These are phyloP conservation scores for Argyra leucocephala DNA, from an alignment of 2,888 invertebrate species.

Conservation along the genomic window DNA sequence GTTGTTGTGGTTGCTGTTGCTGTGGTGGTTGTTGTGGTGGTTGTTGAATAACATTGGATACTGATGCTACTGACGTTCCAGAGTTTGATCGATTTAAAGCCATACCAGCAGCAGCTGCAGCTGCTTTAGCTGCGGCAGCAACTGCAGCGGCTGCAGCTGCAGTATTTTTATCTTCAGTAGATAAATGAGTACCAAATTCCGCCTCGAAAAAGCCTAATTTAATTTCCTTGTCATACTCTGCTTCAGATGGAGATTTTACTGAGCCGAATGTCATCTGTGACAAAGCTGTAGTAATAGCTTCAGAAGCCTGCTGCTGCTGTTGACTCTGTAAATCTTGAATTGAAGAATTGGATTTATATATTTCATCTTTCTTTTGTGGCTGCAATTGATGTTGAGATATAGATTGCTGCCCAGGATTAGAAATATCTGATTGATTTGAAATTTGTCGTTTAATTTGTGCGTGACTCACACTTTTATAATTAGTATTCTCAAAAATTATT, in stretches of 20 bases:
- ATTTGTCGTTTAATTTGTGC: constrained; percentile 45
- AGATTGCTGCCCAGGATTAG: constrained; percentile 19
- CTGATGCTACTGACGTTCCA: constrained; percentile 13
- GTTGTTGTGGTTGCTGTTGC: constrained; percentile 17
- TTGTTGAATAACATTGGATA: constrained; percentile 18
- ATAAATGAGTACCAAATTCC: constrained; percentile 59
- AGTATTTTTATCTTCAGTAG: constrained; percentile 39
- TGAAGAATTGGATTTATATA: constrained; percentile 22
- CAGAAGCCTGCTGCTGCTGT: constrained; percentile 32
- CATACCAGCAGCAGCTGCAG: constrained; percentile 30
- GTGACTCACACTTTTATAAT: constrained; percentile 66
- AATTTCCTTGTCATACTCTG: constrained; percentile 75
- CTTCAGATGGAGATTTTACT: constrained; percentile 31
- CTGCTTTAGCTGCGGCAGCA: constrained; percentile 34
- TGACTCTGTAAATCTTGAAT: constrained; percentile 39
- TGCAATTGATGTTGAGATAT: constrained; percentile 19
- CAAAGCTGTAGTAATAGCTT: constrained; percentile 48
- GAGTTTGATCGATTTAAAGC: constrained; percentile 19
- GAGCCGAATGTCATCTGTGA: constrained; percentile 55
- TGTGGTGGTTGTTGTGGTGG: constrained; percentile 25
- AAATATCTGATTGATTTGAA: constrained; percentile 30
- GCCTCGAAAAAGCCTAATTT: constrained; percentile 88
- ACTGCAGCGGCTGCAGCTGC: constrained; percentile 19
- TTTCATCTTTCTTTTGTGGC: constrained; percentile 24
- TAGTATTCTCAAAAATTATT: constrained; percentile 85